Conservation (phyloP, 2,888 invertebrate species). For the Marronus borbonicus region DNA sequence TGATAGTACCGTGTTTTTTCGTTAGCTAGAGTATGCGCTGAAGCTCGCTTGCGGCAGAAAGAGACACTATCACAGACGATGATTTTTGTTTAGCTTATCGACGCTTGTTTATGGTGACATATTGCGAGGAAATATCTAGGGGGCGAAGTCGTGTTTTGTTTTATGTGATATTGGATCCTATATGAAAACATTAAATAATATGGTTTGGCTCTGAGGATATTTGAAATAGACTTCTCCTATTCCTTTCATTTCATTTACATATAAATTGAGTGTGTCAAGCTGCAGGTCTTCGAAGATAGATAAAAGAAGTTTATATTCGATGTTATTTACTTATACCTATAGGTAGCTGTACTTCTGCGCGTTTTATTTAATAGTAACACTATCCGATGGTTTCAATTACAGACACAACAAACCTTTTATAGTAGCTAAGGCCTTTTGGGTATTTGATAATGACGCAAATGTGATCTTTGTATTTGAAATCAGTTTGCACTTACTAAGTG, state of each 20-base stretch:
- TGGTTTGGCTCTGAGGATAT: slow-evolving; percentile 36
- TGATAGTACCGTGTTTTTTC: slow-evolving; percentile 54
- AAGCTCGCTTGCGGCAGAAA: slow-evolving; percentile 54
- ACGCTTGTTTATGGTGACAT: slow-evolving; percentile 64
- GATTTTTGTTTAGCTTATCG: slow-evolving; percentile 66
- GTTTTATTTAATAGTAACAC: too few species aligned
- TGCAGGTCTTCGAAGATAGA: background rate
- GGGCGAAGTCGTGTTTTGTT: slow-evolving; percentile 59
- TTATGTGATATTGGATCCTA: slow-evolving; percentile 64
- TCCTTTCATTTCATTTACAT: slow-evolving; percentile 43
- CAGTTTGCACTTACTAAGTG: too few species aligned
- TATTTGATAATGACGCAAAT: too few species aligned
- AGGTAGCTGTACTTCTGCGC: background rate
- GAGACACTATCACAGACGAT: slow-evolving; percentile 59
- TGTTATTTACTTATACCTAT: background rate
- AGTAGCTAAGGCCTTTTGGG: background rate
- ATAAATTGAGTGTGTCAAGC: slow-evolving; percentile 10
- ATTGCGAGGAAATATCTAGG: slow-evolving; percentile 61
- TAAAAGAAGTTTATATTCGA: background rate
- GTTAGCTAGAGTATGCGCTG: slow-evolving; percentile 52
- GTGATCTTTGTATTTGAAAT: too few species aligned
- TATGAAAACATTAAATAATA: slow-evolving; percentile 63
- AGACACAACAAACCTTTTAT: background rate
- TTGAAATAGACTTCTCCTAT: slow-evolving; percentile 35
- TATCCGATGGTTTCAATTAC: background rate